Conservation (phyloP, 2,113 vertebrate species). For the Menura novaehollandiae region DNA sequence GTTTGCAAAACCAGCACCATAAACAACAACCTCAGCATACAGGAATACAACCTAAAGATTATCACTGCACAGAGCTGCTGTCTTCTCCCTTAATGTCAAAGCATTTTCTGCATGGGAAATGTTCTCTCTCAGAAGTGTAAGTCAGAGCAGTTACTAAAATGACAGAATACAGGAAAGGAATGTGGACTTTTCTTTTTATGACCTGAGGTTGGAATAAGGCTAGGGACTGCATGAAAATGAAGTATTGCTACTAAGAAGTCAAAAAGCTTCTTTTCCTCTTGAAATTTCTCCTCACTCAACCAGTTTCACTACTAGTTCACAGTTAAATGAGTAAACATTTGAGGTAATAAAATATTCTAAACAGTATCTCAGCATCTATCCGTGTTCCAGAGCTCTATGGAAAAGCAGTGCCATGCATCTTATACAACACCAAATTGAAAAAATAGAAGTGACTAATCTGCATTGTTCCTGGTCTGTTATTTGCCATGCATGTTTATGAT, state of each 20-base stretch:
- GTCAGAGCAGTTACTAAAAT: neutral
- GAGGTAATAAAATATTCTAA: neutral
- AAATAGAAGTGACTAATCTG: neutral
- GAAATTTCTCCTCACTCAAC: neutral
- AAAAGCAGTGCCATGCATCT: neutral
- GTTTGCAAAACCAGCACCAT: neutral
- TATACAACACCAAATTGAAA: neutral
- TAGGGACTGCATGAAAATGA: neutral
- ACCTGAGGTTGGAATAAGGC: neutral
- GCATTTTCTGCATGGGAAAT: neutral
- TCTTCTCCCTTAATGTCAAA: neutral
- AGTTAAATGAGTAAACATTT: neutral
- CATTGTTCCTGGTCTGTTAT: neutral
- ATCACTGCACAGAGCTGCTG: neutral
- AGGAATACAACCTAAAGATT: neutral
- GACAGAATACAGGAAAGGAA: neutral
- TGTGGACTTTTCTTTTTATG: neutral
- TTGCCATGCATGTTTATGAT: neutral
- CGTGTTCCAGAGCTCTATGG: neutral
- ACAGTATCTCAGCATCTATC: neutral
- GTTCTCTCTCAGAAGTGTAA: neutral
- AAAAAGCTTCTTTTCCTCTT: neutral
- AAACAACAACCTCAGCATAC: neutral
- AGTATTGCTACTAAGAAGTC: neutral
- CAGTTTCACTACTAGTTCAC: neutral